Conservation (phyloP, 2,113 vertebrate genomes). For the Sminthopsis crassicaudata region DNA sequence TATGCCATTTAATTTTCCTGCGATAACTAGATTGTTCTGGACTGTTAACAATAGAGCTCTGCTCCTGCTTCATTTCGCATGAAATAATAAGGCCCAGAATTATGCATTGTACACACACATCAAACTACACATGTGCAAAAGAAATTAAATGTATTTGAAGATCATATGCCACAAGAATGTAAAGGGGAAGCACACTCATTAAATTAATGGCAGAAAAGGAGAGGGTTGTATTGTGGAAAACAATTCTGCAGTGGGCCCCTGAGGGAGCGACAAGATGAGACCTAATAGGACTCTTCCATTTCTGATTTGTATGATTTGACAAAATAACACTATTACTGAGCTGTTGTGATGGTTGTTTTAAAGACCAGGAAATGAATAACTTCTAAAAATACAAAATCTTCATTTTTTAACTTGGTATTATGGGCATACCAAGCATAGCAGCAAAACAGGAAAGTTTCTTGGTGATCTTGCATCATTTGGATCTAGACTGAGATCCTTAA, state of each 20-base stretch:
- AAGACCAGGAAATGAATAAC: constrained; percentile 34
- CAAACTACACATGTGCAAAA: constrained; percentile 14
- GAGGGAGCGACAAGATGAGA: constrained; percentile 12
- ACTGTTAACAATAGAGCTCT: constrained; percentile 73
- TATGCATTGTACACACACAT: constrained; percentile 38
- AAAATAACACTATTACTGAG: neutral
- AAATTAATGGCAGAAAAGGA: constrained; percentile 47
- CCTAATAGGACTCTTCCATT: constrained; percentile 17
- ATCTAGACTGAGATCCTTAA: constrained; percentile 49
- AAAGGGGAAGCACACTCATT: constrained; percentile 43
- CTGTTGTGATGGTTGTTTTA: constrained; percentile 29
- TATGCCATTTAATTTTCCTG: constrained; percentile 71
- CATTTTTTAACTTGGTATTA: constrained; percentile 49
- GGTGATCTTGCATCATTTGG: constrained; percentile 24
- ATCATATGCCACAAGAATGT: neutral
- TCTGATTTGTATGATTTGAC: constrained; percentile 28
- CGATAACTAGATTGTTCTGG: constrained; percentile 74
- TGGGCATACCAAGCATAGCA: neutral
- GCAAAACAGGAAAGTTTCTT: neutral
- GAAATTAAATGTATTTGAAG: constrained; percentile 57
- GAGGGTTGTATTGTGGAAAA: constrained; percentile 6
- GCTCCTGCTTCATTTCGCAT: constrained; percentile 74
- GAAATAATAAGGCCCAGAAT: constrained; percentile 73
- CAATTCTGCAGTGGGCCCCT: constrained; percentile 23
- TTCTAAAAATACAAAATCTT: constrained; percentile 51